Evolutionary conservation across 2,797 vertebrate species (phyloP).

Genomic region (Hylomyscus alleni): DNA sequence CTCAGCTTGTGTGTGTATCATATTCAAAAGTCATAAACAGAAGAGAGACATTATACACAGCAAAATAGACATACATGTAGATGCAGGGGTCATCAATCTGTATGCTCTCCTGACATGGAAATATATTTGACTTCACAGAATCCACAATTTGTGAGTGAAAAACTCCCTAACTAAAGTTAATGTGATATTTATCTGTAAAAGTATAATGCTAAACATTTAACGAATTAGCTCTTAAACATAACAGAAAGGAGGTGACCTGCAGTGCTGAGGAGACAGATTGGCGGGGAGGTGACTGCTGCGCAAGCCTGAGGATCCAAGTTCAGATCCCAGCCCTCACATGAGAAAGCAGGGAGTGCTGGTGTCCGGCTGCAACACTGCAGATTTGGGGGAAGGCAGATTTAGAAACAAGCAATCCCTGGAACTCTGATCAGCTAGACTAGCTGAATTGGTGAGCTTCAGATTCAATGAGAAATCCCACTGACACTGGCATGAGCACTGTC

Average conservation of each 20-base stretch:
- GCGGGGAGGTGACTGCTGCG: not conserved
- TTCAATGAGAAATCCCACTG: not conserved
- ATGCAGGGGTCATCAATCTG: slow-evolving; percentile 11
- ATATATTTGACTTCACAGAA: slow-evolving; percentile 29
- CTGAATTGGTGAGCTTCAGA: not conserved
- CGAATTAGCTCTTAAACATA: not conserved
- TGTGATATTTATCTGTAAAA: not conserved
- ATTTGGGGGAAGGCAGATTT: not conserved
- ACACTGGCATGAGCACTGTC: too few relatives aligned
- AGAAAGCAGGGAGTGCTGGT: not conserved
- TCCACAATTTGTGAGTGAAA: slow-evolving; percentile 42
- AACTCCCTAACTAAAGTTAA: slow-evolving; percentile 3
- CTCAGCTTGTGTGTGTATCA: not conserved
- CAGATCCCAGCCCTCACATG: not conserved
- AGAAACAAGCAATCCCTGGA: not conserved
- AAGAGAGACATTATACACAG: slow-evolving; percentile 25
- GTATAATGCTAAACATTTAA: slow-evolving; percentile 43
- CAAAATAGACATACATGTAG: slow-evolving; percentile 17
- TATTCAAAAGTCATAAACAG: slow-evolving; percentile 35
- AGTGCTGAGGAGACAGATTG: not conserved
- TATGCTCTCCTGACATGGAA: not conserved
- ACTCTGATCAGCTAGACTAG: not conserved
- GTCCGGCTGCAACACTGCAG: not conserved
- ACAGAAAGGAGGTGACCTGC: not conserved
- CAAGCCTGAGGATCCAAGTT: not conserved